Conservation (phyloP, 1,140 invertebrate species). For the Reticulitermes speratus region DNA sequence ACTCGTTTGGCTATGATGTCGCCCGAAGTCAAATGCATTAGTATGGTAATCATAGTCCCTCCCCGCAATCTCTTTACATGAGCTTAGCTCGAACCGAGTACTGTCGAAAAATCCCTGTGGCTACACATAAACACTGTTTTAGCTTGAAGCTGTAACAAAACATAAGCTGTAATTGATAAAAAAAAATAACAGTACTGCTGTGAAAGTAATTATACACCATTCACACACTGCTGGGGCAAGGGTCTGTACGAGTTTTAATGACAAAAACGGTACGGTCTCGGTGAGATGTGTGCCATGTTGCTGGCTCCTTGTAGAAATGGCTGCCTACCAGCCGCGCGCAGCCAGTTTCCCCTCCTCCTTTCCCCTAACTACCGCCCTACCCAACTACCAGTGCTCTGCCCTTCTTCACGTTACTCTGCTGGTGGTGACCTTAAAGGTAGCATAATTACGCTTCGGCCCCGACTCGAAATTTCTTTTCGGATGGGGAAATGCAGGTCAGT, state of each 20-base stretch:
- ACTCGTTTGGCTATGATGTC: constrained; percentile 17
- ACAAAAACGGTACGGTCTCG: neutral
- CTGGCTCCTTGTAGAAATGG: too few species aligned
- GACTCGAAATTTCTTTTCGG: too few species aligned
- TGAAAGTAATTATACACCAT: neutral
- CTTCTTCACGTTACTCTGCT: too few species aligned
- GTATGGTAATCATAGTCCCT: neutral
- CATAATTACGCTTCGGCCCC: too few species aligned
- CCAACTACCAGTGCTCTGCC: too few species aligned
- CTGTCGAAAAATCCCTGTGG: neutral
- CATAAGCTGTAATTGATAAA: neutral
- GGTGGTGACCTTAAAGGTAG: too few species aligned
- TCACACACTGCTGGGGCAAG: neutral
- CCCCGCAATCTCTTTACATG: neutral
- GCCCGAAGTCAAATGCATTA: constrained; percentile 4
- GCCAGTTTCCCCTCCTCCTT: too few species aligned
- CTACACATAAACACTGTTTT: neutral
- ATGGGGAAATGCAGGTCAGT: too few species aligned
- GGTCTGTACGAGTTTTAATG: neutral
- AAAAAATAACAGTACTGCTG: neutral
- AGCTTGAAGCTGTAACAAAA: neutral
- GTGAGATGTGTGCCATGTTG: too few species aligned
- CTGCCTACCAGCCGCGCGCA: too few species aligned
- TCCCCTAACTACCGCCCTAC: too few species aligned
- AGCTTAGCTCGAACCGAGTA: neutral